A percentile compares a stretch with the other conserved stretches of the same genome.
These are phyloP conservation scores for Rhinoraja longicauda DNA, from an alignment of 2,797 vertebrate genomes.

Conservation along the genomic window DNA sequence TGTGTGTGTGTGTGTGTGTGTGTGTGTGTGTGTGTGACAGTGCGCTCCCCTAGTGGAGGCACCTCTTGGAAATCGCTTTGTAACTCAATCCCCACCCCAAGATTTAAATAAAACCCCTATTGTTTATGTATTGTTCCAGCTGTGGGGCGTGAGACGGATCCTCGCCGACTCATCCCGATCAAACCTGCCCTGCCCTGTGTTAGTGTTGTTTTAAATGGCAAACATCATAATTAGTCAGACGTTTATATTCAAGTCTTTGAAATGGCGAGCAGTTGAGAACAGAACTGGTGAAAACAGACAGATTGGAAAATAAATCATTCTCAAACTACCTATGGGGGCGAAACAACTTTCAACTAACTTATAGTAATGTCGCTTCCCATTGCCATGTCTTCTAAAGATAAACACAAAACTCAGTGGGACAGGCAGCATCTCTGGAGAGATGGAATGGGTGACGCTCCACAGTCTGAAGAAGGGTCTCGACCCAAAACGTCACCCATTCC, in stretches of 20 bases:
- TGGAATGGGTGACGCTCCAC: too few relatives aligned
- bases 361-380: not conserved
- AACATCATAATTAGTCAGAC: too few relatives aligned
- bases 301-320: not conserved
- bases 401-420: too few relatives aligned
- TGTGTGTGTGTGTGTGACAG: not conserved
- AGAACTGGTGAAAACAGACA: not conserved
- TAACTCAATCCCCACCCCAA: constrained; percentile 13
- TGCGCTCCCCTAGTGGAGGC: not conserved
- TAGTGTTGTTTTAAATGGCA: not conserved
- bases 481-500: too few relatives aligned
- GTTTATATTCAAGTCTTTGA: not conserved
- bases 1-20: not conserved
- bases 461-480: too few relatives aligned
- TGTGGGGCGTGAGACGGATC: not conserved
- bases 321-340: not conserved
- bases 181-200: constrained; percentile 4
- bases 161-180: not conserved
- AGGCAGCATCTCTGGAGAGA: too few relatives aligned
- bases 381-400: not conserved
- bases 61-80: not conserved
- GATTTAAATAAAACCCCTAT: not conserved
- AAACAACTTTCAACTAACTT: not conserved
- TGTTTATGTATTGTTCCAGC: not conserved
- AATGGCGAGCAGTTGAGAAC: not conserved